Conservation (phyloP, 2,113 vertebrate genomes). For the Tympanuchus pallidicinctus region DNA sequence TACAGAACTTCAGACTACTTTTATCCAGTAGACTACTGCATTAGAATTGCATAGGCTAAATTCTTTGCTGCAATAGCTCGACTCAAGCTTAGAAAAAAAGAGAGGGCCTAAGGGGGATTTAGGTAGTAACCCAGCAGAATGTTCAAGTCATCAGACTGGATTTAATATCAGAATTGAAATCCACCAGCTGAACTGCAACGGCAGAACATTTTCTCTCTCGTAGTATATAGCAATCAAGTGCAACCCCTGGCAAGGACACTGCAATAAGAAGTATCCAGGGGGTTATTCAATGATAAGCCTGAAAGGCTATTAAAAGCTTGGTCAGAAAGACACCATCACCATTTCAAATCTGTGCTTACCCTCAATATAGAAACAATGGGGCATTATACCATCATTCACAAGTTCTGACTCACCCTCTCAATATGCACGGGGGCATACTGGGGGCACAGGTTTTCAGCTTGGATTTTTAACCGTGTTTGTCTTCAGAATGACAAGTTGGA, state of each 20-base stretch:
- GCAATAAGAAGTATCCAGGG: not conserved
- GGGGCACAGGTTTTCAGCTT: not conserved
- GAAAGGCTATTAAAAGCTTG: not conserved
- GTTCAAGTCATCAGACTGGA: not conserved
- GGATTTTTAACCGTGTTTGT: not conserved
- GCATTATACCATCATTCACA: not conserved
- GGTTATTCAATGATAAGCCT: not conserved
- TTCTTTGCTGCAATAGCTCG: not conserved
- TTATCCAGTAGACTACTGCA: not conserved
- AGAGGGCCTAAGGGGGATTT: not conserved
- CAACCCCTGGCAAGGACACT: not conserved
- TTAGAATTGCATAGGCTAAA: not conserved
- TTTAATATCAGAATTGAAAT: slow-evolving; percentile 29
- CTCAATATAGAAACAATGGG: not conserved
- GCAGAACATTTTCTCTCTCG: not conserved
- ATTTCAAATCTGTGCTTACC: not conserved
- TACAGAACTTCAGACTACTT: not conserved
- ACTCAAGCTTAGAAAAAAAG: not conserved
- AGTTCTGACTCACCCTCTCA: not conserved
- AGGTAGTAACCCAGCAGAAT: not conserved
- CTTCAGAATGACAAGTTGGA: not conserved
- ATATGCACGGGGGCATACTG: accelerated
- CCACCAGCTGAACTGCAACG: not conserved
- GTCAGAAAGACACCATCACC: not conserved
- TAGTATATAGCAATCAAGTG: not conserved